Percentiles rank a stretch among this genome's conserved stretches.
Conservation (phyloP, 2,797 vertebrate genomes). For the Varecia variegata region DNA sequence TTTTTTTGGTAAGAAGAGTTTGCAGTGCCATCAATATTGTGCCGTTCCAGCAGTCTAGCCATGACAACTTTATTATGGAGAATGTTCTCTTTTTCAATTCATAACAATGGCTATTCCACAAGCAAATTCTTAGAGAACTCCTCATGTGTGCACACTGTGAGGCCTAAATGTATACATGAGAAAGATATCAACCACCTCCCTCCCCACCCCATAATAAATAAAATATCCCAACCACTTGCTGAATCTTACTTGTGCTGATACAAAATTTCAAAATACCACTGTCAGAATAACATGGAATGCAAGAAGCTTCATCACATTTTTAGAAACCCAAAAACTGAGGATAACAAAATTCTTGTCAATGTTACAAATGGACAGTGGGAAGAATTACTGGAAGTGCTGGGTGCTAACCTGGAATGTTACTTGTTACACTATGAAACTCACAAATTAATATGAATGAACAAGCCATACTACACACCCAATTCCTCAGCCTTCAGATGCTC, state of each 20-base stretch:
- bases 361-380: not conserved
- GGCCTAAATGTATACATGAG: not conserved
- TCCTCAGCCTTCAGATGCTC: conserved; percentile 17
- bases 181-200: not conserved
- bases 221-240: not conserved
- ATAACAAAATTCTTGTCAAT: conserved; percentile 43
- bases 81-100: not conserved
- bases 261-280: conserved; percentile 26
- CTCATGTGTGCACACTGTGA: not conserved
- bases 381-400: conserved; percentile 38
- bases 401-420: conserved; percentile 37
- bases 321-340: conserved; percentile 6
- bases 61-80: not conserved
- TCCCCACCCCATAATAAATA: not conserved
- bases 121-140: not conserved
- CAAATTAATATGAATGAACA: conserved; percentile 7
- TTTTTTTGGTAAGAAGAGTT: not conserved
- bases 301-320: not conserved
- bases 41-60: not conserved
- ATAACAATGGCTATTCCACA: not conserved
- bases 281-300: not conserved
- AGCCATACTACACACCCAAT: not conserved
- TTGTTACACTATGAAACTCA: not conserved
- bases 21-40: not conserved
- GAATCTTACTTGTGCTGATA: conserved; percentile 38